Evolutionary conservation across 2,113 vertebrate genomes (phyloP), one percentile per base, ranked within the genome.

Genomic region (Ageneiosus marmoratus): DNA sequence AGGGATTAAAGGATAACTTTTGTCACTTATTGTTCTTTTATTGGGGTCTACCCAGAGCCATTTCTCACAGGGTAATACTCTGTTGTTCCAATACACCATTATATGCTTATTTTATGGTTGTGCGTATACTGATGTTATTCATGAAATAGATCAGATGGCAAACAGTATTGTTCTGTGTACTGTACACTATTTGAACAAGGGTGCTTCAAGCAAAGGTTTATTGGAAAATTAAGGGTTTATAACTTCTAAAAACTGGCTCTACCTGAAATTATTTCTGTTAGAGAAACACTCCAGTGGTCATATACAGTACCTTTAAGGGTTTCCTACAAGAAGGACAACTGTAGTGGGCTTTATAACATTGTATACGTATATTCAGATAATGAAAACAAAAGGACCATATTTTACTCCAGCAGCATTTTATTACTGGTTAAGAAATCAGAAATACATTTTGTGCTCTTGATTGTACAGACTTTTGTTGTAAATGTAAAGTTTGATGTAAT

Each of bases 391-490:
- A 22, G 18, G 2, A 74, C 2, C 37, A 46, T 18, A 15, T 51
- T 63, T 51, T 18, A 18, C 0, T 48, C 10, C 4, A 46, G 51
- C 29, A 53, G 1, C 7, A 63, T 83, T 77, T 77, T 83, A 77
- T 83, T 83, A 41, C 5, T 67, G 32, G 20, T 8, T 55, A 13
- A 65, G 4, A 51, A 75, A 34, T 48, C 67, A 73, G 55, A 74
- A 60, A 32, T 60, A 74, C 69, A 62, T 34, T 34, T 76, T 27
- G 20, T 24, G 34, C 22, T 69, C 11, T 80, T 79, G 51, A 29
- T 56, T 58, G 79, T 51, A 75, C 80, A 82, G 18, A 63, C 60
- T 0, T n/a, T 70, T n/a, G 22, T 13, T 73, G 53, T 48, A 15
- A 75, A 34, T 46, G 41, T 53, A 8, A 78, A 41, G 27, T 63